Evolutionary conservation across 2,113 vertebrate species (phyloP).

Genomic region (Nicator chloris): DNA sequence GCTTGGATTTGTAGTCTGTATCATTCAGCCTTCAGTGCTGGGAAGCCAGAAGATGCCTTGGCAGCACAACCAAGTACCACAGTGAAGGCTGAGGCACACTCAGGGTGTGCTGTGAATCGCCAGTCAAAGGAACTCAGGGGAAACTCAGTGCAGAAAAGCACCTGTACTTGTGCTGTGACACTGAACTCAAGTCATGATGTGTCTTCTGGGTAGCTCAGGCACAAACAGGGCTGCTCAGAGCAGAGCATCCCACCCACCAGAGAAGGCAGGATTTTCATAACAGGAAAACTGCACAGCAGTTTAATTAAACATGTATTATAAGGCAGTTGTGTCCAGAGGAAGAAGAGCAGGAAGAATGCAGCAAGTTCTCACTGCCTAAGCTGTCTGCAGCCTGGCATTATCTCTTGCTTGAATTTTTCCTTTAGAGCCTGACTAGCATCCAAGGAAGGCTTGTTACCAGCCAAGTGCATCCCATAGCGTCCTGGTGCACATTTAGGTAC

Average conservation of each 20-base stretch:
- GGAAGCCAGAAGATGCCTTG: not conserved
- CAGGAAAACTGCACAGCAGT: not conserved
- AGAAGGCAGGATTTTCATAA: not conserved
- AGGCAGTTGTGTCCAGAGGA: not conserved
- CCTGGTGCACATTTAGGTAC: not conserved
- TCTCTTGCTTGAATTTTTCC: not conserved
- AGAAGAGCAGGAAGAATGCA: not conserved
- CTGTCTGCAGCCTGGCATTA: not conserved
- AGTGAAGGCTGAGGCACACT: fast-evolving
- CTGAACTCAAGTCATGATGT: not conserved
- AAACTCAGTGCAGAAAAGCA: not conserved
- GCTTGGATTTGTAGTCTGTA: not conserved
- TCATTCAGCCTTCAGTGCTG: not conserved
- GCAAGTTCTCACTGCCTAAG: not conserved
- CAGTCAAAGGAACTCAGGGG: fast-evolving
- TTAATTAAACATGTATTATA: not conserved
- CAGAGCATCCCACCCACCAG: not conserved
- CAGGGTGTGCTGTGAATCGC: fast-evolving
- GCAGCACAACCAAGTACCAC: not conserved
- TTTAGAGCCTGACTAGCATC: not conserved
- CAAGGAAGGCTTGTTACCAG: not conserved
- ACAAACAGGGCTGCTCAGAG: not conserved
- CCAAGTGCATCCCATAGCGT: not conserved
- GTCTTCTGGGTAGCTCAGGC: not conserved
- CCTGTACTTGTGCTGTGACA: not conserved